These are phyloP conservation scores for Hemibagrus wyckioides DNA, from an alignment of 2,113 vertebrate species.

Conservation along the genomic window DNA sequence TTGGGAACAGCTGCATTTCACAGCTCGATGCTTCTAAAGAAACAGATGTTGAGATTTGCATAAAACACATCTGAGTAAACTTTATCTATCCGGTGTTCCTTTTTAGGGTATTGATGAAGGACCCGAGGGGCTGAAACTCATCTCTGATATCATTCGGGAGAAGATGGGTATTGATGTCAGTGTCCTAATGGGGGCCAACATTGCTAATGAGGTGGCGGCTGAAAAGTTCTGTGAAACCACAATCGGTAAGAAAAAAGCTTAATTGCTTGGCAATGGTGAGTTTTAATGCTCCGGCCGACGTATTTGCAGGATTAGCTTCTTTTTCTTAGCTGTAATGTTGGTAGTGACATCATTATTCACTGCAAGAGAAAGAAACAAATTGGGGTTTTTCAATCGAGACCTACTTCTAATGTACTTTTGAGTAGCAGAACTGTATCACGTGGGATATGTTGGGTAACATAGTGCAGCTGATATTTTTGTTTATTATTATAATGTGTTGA, in stretches of 20 bases:
- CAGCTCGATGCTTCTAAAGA: neutral
- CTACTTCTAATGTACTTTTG: no score
- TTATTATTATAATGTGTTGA: neutral
- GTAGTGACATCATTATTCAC: neutral
- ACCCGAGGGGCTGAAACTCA: conserved; percentile 85
- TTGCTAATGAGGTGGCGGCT: conserved; percentile 89
- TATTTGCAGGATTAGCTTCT: neutral
- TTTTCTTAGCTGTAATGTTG: neutral
- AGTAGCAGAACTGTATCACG: neutral
- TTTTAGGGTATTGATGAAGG: conserved; percentile 87
- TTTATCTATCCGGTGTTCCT: neutral
- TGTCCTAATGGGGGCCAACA: conserved; percentile 94
- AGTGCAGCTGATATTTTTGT: neutral
- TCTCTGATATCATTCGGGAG: conserved; percentile 91
- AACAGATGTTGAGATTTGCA: conserved; percentile 31
- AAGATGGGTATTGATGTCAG: conserved; percentile 92
- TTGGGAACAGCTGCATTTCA: conserved; percentile 33
- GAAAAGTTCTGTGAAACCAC: conserved; percentile 95
- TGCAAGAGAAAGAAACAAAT: neutral
- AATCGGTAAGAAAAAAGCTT: conserved; percentile 76
- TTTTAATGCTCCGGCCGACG: neutral
- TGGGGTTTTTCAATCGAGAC: neutral
- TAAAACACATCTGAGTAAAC: conserved; percentile 2
- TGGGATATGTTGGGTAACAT: neutral
- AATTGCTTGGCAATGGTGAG: neutral